These are phyloP conservation scores for Ploceus nigricollis DNA, from an alignment of 2,113 vertebrate species.

Conservation along the genomic window DNA sequence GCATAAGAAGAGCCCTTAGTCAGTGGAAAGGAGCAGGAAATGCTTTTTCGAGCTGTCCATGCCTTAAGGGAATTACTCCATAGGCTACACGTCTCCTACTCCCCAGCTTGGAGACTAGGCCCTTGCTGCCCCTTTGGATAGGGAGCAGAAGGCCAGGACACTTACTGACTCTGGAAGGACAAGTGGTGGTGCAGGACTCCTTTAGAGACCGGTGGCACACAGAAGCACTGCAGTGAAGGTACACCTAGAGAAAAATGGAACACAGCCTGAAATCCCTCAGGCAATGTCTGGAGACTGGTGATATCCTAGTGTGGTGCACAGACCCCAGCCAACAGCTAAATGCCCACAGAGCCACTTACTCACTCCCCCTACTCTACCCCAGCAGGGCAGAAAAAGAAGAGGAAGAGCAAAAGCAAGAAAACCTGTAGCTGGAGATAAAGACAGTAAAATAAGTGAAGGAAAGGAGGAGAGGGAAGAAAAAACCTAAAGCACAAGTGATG, in stretches of 20 bases:
- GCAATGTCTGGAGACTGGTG: not conserved
- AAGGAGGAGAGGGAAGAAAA: not conserved
- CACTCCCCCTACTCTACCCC: not conserved
- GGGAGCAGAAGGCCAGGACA: not conserved
- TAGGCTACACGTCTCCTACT: too few relatives aligned
- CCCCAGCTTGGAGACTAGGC: not conserved
- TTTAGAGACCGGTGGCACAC: slow-evolving; percentile 17
- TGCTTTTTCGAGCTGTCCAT: not conserved
- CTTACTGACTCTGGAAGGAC: slow-evolving; percentile 31
- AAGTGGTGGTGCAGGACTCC: not conserved
- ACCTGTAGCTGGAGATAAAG: not conserved
- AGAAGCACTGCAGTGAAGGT: slow-evolving; percentile 61
- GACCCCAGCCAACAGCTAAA: not conserved
- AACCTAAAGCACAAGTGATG: not conserved
- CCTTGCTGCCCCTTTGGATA: not conserved
- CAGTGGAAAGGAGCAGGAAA: not conserved
- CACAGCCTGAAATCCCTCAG: not conserved
- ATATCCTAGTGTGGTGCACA: fast-evolving
- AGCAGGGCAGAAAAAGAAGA: not conserved
- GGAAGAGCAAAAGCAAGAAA: not conserved
- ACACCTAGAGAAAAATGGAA: slow-evolving; percentile 1
- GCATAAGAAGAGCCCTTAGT: not conserved
- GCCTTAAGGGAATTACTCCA: not conserved
- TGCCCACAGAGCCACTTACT: not conserved
- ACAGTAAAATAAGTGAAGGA: not conserved